Evolutionary conservation across 2,888 invertebrate species (phyloP).

Genomic region (Amorpha juglandis): DNA sequence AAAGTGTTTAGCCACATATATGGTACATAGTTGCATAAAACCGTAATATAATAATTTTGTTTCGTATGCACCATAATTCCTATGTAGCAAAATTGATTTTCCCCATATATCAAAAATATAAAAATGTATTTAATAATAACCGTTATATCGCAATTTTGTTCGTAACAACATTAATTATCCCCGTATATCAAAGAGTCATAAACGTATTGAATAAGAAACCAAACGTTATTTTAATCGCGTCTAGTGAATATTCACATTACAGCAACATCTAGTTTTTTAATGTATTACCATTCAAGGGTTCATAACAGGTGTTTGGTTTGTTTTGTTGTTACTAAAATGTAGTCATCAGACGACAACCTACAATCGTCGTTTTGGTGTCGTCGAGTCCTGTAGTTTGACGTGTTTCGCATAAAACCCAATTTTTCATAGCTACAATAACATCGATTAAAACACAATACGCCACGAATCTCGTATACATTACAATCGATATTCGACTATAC

Average conservation of each 20-base stretch:
- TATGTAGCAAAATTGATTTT: background rate
- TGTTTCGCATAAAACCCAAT: constrained; percentile 10
- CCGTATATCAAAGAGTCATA: too few species aligned
- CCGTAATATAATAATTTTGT: background rate
- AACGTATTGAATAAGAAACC: too few species aligned
- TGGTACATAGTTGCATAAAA: too few species aligned
- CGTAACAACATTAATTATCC: background rate
- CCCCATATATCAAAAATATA: too few species aligned
- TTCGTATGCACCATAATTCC: too few species aligned
- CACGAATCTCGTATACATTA: background rate
- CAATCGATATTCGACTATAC: background rate
- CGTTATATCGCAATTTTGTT: too few species aligned
- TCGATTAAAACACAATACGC: background rate
- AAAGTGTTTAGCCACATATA: too few species aligned
- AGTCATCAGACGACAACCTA: background rate
- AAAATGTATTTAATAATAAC: too few species aligned
- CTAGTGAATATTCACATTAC: background rate
- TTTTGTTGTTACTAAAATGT: constrained; percentile 11
- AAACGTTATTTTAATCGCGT: background rate
- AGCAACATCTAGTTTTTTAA: constrained; percentile 4
- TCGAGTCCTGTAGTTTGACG: background rate
- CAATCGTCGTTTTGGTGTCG: constrained; percentile 2
- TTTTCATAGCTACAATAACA: background rate
- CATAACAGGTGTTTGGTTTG: background rate
- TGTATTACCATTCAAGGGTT: background rate